These are phyloP conservation scores for Baccha elongata DNA, from an alignment of 2,888 invertebrate genomes.

Conservation along the genomic window DNA sequence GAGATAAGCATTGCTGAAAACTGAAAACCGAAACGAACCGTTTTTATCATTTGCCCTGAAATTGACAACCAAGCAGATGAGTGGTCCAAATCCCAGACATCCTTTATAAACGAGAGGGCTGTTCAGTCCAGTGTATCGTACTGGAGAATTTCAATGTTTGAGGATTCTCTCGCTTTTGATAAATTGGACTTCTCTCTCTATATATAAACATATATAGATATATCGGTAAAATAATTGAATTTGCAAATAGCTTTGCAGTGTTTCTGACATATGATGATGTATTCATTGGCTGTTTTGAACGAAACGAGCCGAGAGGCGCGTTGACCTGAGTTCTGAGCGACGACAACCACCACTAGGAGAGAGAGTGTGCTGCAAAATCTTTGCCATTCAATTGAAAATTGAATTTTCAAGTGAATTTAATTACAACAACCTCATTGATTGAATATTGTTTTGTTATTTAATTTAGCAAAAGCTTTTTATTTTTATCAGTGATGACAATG, in stretches of 20 bases:
- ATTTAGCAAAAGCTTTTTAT: constrained; percentile 59
- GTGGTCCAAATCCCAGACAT: constrained; percentile 1
- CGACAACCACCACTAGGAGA: background rate
- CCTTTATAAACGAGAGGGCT: too few species aligned
- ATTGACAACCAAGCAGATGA: constrained; percentile 56
- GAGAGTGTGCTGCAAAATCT: constrained; percentile 19
- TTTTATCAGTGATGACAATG: constrained; percentile 55
- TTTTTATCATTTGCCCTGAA: constrained; percentile 48
- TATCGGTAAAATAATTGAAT: constrained; percentile 70
- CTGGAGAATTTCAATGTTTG: too few species aligned
- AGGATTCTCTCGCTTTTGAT: constrained; percentile 44
- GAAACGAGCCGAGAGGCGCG: background rate
- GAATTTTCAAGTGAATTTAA: constrained; percentile 62
- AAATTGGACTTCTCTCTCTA: constrained; percentile 61
- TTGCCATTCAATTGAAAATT: constrained; percentile 53
- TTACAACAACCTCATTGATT: constrained; percentile 50
- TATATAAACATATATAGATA: background rate
- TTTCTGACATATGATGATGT: constrained; percentile 71
- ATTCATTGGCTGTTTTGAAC: constrained; percentile 56
- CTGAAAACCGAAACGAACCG: constrained; percentile 23
- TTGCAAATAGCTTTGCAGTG: constrained; percentile 67
- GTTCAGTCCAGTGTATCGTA: too few species aligned
- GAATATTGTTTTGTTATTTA: constrained; percentile 20
- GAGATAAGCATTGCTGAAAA: constrained; percentile 32
- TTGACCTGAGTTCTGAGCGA: too few species aligned